Percentiles rank a stretch among this genome's conserved stretches.
Conservation (phyloP, 2,797 vertebrate species). For the Peromyscus melanophrys region DNA sequence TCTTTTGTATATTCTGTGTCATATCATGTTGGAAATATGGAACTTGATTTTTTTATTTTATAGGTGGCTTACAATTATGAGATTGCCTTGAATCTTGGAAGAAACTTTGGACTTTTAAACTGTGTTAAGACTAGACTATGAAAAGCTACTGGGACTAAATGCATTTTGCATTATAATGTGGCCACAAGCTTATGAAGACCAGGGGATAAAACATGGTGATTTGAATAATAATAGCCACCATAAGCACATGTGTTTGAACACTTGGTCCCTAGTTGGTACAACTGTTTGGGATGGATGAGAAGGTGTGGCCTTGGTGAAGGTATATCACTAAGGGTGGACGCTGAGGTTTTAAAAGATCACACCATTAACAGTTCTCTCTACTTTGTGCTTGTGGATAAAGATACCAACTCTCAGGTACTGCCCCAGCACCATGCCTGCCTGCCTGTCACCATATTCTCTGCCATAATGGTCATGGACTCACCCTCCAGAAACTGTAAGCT, state of each 20-base stretch:
- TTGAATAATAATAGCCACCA: not conserved
- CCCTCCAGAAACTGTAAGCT: not conserved
- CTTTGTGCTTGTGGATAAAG: not conserved
- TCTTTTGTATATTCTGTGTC: not conserved
- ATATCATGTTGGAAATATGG: not conserved
- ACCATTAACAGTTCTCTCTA: not conserved
- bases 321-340: not conserved
- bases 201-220: not conserved
- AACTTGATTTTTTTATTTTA: not conserved
- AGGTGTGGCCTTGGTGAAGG: not conserved
- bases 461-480: not conserved
- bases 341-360: not conserved
- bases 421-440: not conserved
- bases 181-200: not conserved
- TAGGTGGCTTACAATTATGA: not conserved
- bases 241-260: not conserved
- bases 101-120: not conserved
- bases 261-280: not conserved
- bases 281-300: not conserved
- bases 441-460: not conserved
- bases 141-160: not conserved
- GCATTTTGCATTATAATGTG: not conserved
- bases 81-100: not conserved
- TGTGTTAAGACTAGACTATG: not conserved
- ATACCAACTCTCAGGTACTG: not conserved